Percentiles rank a stretch among this genome's conserved stretches.
phyloP scores from a whole-genome alignment of 2,113 vertebrate genomes.

The Opisthocomus hoazin region DNA sequence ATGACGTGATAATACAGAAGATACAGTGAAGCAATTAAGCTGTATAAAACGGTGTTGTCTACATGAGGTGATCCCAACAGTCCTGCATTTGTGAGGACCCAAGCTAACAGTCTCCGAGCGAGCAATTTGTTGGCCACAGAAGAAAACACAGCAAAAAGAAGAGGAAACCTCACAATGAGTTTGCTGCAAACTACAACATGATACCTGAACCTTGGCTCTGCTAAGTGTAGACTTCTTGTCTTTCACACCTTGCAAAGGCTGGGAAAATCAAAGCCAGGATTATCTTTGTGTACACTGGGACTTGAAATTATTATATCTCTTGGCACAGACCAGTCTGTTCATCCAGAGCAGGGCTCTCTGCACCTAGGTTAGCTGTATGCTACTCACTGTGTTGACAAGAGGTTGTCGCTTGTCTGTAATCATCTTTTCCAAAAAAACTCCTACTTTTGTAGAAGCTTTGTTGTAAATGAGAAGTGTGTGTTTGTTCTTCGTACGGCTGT shows the following conservation, averaged over 20 bases:
- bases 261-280: not conserved
- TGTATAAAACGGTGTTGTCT: not conserved
- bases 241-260: not conserved
- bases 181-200: rapidly evolving
- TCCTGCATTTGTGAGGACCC: not conserved
- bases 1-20: not conserved
- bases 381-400: not conserved
- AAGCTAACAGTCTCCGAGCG: not conserved
- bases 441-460: not conserved
- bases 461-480: not conserved
- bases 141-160: not conserved
- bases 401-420: not conserved
- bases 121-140: not conserved
- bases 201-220: not conserved
- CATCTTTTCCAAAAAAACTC: not conserved
- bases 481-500: not conserved
- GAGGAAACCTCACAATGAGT: not conserved
- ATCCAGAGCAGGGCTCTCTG: not conserved
- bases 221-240: not conserved
- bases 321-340: not conserved
- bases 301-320: not conserved
- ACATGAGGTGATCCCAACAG: not conserved
- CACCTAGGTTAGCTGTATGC: not conserved
- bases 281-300: not conserved
- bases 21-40: not conserved